Evolutionary conservation across 2,888 invertebrate genomes (phyloP).

Genomic region (Schrankia costaestrigalis): DNA sequence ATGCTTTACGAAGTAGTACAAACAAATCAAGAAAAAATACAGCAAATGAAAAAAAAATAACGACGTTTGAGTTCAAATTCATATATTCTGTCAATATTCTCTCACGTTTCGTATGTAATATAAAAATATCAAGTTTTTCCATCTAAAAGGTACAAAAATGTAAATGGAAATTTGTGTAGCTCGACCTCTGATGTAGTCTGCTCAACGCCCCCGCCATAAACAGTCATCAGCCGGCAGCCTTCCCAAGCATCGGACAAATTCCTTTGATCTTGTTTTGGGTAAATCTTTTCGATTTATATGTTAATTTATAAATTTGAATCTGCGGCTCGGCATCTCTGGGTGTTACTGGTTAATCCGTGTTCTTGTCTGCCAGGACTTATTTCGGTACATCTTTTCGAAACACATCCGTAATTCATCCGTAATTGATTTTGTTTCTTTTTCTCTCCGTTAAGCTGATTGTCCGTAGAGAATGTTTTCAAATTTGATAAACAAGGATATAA

Average conservation of each 20-base stretch:
- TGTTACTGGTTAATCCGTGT: slow-evolving; percentile 62
- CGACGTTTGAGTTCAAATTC: slow-evolving; percentile 14
- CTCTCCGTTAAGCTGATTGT: slow-evolving; percentile 3
- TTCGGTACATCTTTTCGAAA: slow-evolving; percentile 44
- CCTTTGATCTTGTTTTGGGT: slow-evolving; percentile 77
- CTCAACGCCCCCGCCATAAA: slow-evolving; percentile 53
- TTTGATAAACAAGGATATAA: slow-evolving; percentile 10
- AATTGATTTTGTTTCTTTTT: slow-evolving; percentile 33
- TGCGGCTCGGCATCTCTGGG: slow-evolving; percentile 53
- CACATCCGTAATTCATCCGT: slow-evolving; percentile 29
- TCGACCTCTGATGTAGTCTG: slow-evolving; percentile 39
- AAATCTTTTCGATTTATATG: slow-evolving; percentile 80
- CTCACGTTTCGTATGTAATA: slow-evolving; percentile 19
- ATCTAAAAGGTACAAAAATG: slow-evolving; percentile 51
- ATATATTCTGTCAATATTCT: slow-evolving; percentile 14
- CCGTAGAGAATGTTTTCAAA: background rate
- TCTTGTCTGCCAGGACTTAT: slow-evolving; percentile 48
- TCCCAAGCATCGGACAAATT: slow-evolving; percentile 67
- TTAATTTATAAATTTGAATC: slow-evolving; percentile 77
- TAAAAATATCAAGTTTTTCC: slow-evolving; percentile 36
- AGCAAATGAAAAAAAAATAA: slow-evolving; percentile 10
- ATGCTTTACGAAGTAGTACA: slow-evolving; percentile 2
- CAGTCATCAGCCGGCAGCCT: slow-evolving; percentile 61
- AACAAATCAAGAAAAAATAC: slow-evolving; percentile 4
- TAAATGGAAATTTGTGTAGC: slow-evolving; percentile 48